phyloP scores from a whole-genome alignment of 2,113 vertebrate genomes.

The Scartelaos histophorus region DNA sequence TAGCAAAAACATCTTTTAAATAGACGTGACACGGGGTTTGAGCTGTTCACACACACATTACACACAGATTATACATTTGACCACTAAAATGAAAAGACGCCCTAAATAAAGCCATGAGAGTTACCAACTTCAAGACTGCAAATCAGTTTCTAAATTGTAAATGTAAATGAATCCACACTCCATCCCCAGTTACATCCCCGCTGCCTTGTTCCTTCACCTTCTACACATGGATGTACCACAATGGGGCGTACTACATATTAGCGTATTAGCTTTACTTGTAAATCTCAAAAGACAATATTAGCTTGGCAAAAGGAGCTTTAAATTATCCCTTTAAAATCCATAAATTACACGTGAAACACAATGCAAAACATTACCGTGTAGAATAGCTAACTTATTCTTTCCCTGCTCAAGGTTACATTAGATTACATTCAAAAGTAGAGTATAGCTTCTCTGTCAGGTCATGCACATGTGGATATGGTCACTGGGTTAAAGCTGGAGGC shows the following conservation, averaged over 20 bases:
- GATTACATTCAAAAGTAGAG: conserved; percentile 10
- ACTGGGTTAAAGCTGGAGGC: conserved; percentile 7
- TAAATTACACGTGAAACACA: not conserved
- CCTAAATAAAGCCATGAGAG: not conserved
- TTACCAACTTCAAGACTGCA: not conserved
- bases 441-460: conserved; percentile 1
- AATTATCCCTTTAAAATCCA: not conserved
- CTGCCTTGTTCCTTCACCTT: not conserved
- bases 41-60: not conserved
- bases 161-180: not conserved
- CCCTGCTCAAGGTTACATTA: conserved; percentile 1
- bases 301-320: not conserved
- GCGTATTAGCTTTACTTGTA: not conserved
- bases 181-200: not conserved
- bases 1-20: not conserved
- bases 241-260: not conserved
- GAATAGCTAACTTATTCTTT: not conserved
- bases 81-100: not conserved
- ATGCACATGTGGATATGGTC: conserved; percentile 1
- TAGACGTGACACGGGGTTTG: not conserved
- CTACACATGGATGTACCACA: not conserved
- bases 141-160: not conserved
- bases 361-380: not conserved
- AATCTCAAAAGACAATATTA: not conserved
- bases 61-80: not conserved